Base-by-base conservation (phyloP, 2,888 invertebrate genomes). In the Dasysyrphus tricinctus region DNA sequence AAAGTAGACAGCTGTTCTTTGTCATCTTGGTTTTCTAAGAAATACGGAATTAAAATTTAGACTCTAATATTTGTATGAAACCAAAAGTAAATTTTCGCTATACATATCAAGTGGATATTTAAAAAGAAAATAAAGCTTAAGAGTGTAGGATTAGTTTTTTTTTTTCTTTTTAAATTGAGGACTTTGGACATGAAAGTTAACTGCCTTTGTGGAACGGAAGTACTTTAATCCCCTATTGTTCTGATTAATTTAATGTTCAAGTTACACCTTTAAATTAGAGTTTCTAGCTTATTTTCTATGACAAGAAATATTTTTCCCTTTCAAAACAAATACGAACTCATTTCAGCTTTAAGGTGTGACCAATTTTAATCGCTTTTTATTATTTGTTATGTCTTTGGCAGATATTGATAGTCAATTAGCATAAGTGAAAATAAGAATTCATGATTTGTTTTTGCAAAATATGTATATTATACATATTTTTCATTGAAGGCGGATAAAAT, bases 351-450 rank as follows among this genome's bases (percentile, higher is more conserved):
- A 14, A 39, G 61, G 39, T 42, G 61, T 24, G 61, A n/a, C 19
- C 12, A 61, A 42, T 24, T 2, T 59, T 39, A 61, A 42, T 24
- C 14, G 14, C 4, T 14, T 39, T 61, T 42, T 8, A 42, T 42
- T 61, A 4, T 24, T 24, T 24, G 42, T 61, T 61, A 24, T 24
- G 19, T 24, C 14, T 19, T 42, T 61, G 39, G 42, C 39, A 24
- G 61, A 61, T 42, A 61, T 61, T 42, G 24, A 61, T n/a, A 42
- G 1, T 61, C 24, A 24, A 61, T 61, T 61, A 34, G 67, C 67
- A 67, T 67, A 47, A 47, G 42, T 61, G 61, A 61, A 61, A 61
- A 24, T 61, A 61, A 61, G 24, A 42, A 42, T 14, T 39, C 7
- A 29, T 14, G 0, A 8, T 29, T 29, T 24, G 12, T 14, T 24